Conservation (phyloP, 2,113 vertebrate genomes). For the Todiramphus chloris region DNA sequence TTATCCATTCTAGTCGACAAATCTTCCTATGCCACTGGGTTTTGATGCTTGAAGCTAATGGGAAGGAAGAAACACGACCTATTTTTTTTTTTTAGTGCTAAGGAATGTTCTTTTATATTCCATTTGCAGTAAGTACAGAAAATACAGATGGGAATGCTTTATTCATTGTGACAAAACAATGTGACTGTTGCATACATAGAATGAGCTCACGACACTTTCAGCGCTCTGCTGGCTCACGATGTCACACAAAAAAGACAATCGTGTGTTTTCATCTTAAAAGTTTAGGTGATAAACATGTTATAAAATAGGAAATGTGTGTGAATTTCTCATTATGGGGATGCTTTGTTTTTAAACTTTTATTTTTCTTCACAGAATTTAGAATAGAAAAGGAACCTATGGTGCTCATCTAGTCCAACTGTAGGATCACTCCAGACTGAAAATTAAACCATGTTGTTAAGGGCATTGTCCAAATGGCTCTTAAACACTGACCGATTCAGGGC, state of each 20-base stretch:
- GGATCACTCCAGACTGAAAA: background rate
- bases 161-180: background rate
- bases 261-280: background rate
- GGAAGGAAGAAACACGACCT: background rate
- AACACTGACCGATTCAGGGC: background rate
- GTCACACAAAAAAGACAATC: background rate
- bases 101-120: background rate
- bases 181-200: background rate
- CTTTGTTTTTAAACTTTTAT: background rate
- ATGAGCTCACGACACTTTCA: background rate
- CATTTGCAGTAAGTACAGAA: background rate
- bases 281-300: background rate
- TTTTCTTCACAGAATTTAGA: background rate
- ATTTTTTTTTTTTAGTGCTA: background rate
- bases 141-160: background rate
- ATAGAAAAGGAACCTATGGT: background rate
- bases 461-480: background rate
- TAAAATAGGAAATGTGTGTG: background rate
- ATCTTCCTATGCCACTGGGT: background rate
- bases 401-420: background rate
- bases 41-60: conserved; percentile 19
- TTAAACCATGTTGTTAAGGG: background rate
- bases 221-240: background rate
- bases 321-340: background rate
- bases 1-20: background rate